Evolutionary conservation across 2,797 vertebrate genomes (phyloP).

Genomic region (Ptychadena robeensis): DNA sequence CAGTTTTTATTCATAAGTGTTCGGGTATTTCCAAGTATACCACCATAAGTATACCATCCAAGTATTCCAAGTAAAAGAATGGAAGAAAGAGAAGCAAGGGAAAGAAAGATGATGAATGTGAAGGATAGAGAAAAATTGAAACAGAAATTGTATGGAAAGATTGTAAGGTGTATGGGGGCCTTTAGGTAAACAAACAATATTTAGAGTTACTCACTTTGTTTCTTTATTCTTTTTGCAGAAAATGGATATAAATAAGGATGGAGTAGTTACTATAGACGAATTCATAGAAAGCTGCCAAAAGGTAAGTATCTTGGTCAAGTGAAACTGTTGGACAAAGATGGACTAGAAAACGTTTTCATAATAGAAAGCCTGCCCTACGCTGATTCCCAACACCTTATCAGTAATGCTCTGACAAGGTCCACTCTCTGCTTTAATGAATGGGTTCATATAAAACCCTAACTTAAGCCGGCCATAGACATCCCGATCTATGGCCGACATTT

Average conservation of each 20-base stretch:
- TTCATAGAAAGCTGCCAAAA: conserved; percentile 99
- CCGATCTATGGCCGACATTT: too few species aligned
- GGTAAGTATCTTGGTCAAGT: conserved; percentile 76
- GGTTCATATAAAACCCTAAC: not conserved
- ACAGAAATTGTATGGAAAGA: not conserved
- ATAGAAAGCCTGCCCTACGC: not conserved
- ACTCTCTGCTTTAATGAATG: not conserved
- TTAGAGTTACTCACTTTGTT: too few species aligned
- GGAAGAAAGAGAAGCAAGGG: too few species aligned
- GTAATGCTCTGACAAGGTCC: not conserved
- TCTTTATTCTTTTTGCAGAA: conserved; percentile 79
- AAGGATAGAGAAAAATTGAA: too few species aligned
- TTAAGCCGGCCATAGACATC: too few species aligned
- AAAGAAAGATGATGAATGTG: too few species aligned
- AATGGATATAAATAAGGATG: conserved; percentile 99
- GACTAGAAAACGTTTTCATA: not conserved
- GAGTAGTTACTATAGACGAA: conserved; percentile 98
- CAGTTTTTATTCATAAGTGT: too few species aligned
- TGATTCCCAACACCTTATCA: not conserved
- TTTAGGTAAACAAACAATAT: too few species aligned
- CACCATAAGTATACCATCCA: too few species aligned
- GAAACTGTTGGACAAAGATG: not conserved
- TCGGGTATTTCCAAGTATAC: too few species aligned
- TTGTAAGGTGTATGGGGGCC: too few species aligned
- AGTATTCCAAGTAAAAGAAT: too few species aligned